phyloP scores from a whole-genome alignment of 2,888 invertebrate genomes.

The Drosophila pseudotalamancana region DNA sequence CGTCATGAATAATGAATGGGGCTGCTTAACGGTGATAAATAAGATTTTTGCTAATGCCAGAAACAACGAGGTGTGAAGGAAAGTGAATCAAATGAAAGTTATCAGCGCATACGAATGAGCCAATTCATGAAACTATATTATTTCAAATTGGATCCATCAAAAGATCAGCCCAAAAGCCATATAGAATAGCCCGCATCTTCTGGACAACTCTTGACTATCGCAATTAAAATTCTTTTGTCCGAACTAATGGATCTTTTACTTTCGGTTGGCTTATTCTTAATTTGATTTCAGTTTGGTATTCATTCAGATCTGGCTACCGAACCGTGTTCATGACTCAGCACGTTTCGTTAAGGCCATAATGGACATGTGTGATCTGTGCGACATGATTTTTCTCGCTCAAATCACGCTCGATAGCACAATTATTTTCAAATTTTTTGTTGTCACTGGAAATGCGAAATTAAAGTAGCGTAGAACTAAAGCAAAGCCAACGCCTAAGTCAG shows the following conservation, averaged over 20 bases:
- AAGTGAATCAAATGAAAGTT: constrained; percentile 73
- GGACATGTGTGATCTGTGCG: constrained; percentile 28
- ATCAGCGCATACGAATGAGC: constrained; percentile 47
- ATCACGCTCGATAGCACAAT: constrained; percentile 52
- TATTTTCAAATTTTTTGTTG: constrained; percentile 55
- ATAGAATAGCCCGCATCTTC: constrained; percentile 53
- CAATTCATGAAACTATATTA: constrained; percentile 42
- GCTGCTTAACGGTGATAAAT: constrained; percentile 31
- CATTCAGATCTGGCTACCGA: constrained; percentile 44
- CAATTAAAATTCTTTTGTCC: constrained; percentile 72
- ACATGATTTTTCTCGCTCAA: constrained; percentile 17
- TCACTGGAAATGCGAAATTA: constrained; percentile 50
- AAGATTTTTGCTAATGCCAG: constrained; percentile 52
- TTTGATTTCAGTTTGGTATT: constrained; percentile 37
- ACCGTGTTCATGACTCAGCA: constrained; percentile 38
- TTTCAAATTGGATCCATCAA: constrained; percentile 37
- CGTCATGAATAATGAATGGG: constrained; percentile 42
- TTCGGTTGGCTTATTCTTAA: constrained; percentile 44
- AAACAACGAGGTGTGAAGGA: constrained; percentile 65
- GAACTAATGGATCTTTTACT: constrained; percentile 66
- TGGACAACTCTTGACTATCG: constrained; percentile 14
- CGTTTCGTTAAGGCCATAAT: constrained; percentile 3
- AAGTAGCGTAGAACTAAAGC: constrained; percentile 76
- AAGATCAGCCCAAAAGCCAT: constrained; percentile 36
- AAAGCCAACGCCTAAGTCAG: constrained; percentile 61